phyloP scores from a whole-genome alignment of 2,888 invertebrate species.

The Philaethria dido region DNA sequence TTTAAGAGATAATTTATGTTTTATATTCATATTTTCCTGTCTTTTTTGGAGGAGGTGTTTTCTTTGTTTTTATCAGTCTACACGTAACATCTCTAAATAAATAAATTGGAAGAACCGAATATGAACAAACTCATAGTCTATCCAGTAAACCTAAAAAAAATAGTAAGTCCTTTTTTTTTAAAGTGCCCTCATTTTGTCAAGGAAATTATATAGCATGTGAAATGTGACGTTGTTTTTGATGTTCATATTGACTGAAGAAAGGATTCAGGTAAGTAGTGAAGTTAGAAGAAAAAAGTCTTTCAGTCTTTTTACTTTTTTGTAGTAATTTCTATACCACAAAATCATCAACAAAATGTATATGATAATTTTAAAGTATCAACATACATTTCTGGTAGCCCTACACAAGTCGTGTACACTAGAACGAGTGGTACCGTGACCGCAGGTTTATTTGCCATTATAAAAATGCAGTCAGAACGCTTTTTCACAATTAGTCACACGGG shows the following conservation, averaged over 20 bases:
- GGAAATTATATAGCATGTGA: neutral
- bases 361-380: too few relatives aligned
- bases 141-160: too few relatives aligned
- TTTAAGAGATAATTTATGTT: neutral
- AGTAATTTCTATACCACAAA: too few relatives aligned
- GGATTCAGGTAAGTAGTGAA: neutral
- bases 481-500: conserved; percentile 40
- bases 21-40: neutral
- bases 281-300: too few relatives aligned
- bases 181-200: neutral
- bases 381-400: conserved; percentile 27
- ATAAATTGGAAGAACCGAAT: neutral
- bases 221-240: neutral
- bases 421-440: conserved; percentile 36
- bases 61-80: neutral
- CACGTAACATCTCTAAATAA: neutral
- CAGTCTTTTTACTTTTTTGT: too few relatives aligned
- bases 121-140: too few relatives aligned
- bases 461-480: conserved; percentile 34
- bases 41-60: neutral
- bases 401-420: conserved; percentile 41
- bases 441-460: conserved; percentile 43
- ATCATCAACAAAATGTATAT: too few relatives aligned
- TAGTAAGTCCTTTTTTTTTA: too few relatives aligned
- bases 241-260: neutral